A percentile compares a stretch with the other conserved stretches of the same genome.
Evolutionary conservation across 2,113 vertebrate species (phyloP).

Genomic region (Zosterops hypoxanthus): DNA sequence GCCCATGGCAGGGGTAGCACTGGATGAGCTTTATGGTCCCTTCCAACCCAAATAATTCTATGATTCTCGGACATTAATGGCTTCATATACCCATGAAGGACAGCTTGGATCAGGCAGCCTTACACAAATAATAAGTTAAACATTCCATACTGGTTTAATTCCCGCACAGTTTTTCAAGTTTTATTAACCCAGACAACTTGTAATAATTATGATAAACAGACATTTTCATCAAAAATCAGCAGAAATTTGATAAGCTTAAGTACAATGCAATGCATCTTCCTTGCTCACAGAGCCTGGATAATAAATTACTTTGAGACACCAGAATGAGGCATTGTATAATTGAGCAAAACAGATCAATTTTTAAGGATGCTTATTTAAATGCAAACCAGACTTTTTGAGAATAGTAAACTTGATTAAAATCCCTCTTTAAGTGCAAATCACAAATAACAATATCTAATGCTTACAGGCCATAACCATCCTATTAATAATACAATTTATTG

Average conservation of each 20-base stretch:
- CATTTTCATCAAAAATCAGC: slow-evolving; percentile 76
- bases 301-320: slow-evolving; percentile 74
- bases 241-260: slow-evolving; percentile 75
- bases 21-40: fast-evolving
- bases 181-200: slow-evolving; percentile 72
- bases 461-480: slow-evolving; percentile 58
- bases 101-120: not conserved
- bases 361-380: slow-evolving; percentile 77
- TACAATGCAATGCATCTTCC: slow-evolving; percentile 70
- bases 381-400: slow-evolving; percentile 72
- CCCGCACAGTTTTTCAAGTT: slow-evolving; percentile 44
- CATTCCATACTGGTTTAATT: slow-evolving; percentile 32
- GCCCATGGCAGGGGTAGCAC: not conserved
- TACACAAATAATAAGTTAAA: slow-evolving; percentile 6
- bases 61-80: not conserved
- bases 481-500: slow-evolving; percentile 76
- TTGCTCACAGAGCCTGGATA: slow-evolving; percentile 60
- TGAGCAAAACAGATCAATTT: slow-evolving; percentile 77
- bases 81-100: not conserved
- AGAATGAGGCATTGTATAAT: slow-evolving; percentile 74
- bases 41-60: not conserved
- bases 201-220: slow-evolving; percentile 82
- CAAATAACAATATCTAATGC: slow-evolving; percentile 68
- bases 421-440: slow-evolving; percentile 67
- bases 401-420: slow-evolving; percentile 77